Conservation (phyloP, 2,888 invertebrate genomes). For the Agrochola lota region DNA sequence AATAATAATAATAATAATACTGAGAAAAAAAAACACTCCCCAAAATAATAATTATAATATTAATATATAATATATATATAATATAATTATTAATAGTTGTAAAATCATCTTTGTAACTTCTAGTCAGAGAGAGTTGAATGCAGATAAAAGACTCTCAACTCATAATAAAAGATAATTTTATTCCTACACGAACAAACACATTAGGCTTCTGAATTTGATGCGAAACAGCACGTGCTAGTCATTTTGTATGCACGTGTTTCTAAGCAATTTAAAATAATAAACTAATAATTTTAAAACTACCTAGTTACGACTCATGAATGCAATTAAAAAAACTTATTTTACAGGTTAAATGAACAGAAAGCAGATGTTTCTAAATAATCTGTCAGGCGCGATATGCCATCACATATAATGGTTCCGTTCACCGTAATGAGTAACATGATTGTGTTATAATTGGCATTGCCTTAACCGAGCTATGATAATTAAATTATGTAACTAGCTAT, state of each 20-base stretch:
- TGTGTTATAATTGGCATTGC: constrained; percentile 54
- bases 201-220: constrained; percentile 15
- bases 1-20: too few species aligned
- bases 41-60: too few species aligned
- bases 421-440: constrained; percentile 58
- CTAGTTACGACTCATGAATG: constrained; percentile 66
- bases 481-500: constrained; percentile 51
- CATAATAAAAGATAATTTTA: neutral
- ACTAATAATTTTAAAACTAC: constrained; percentile 49
- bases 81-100: too few species aligned
- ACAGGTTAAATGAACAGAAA: constrained; percentile 53
- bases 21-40: too few species aligned
- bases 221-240: constrained; percentile 8
- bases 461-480: constrained; percentile 47
- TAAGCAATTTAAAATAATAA: constrained; percentile 53
- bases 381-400: constrained; percentile 53
- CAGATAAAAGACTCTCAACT: too few species aligned
- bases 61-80: too few species aligned
- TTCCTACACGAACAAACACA: neutral
- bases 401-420: constrained; percentile 63
- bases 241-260: constrained; percentile 16
- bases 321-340: constrained; percentile 73
- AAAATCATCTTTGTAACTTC: too few species aligned
- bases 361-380: constrained; percentile 72
- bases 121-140: too few species aligned